Evolutionary conservation across 2,113 vertebrate genomes (phyloP).

Genomic region (Clupea harengus): DNA sequence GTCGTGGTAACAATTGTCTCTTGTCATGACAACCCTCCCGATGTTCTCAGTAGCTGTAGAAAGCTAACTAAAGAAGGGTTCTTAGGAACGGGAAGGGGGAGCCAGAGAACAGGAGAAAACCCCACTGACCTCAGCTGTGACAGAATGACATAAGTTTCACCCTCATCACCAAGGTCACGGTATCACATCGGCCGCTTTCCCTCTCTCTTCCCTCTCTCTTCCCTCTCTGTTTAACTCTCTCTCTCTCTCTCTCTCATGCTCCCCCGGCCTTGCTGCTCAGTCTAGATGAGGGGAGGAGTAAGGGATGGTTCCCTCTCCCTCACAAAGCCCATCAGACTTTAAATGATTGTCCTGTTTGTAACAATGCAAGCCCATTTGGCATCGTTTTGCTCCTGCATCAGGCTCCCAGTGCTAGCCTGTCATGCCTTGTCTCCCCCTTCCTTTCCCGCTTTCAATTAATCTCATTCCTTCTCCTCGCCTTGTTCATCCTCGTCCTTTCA

Average conservation of each 20-base stretch:
- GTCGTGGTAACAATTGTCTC: slow-evolving; percentile 17
- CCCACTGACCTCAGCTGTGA: not conserved
- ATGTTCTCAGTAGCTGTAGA: not conserved
- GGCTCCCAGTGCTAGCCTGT: not conserved
- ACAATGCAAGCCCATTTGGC: not conserved
- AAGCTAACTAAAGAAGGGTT: not conserved
- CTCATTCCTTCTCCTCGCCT: not conserved
- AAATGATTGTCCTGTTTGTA: not conserved
- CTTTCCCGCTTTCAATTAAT: not conserved
- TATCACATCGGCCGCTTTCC: not conserved
- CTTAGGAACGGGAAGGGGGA: not conserved
- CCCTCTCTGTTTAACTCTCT: not conserved
- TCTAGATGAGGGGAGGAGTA: slow-evolving; percentile 16
- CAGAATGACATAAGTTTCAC: slow-evolving; percentile 35
- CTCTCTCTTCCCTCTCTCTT: too few species aligned
- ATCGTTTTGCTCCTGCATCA: not conserved
- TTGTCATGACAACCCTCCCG: not conserved
- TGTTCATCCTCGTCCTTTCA: not conserved
- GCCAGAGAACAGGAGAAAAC: not conserved
- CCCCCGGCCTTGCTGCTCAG: not conserved
- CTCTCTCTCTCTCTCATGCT: not conserved
- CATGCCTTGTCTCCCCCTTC: not conserved
- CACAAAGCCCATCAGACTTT: not conserved
- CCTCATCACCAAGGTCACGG: slow-evolving; percentile 45
- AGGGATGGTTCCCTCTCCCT: not conserved